Conservation (phyloP, 2,888 invertebrate species). For the Colletes collaris region DNA sequence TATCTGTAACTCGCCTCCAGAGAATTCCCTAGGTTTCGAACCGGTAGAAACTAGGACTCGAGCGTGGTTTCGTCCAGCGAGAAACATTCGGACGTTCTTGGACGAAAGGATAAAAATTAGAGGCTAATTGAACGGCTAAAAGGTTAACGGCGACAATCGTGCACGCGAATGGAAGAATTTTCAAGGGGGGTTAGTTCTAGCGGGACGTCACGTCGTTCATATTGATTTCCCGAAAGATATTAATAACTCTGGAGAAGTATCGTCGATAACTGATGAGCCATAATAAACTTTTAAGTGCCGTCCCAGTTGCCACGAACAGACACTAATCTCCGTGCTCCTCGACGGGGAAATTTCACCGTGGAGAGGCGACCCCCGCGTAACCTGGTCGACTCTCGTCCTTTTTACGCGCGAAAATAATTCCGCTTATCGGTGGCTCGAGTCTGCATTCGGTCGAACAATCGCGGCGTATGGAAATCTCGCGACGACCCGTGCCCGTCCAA, state of each 20-base stretch:
- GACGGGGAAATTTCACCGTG: neutral
- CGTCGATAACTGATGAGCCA: constrained; percentile 61
- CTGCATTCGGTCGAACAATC: neutral
- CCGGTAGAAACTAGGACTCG: no score
- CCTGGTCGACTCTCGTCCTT: neutral
- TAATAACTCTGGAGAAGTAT: constrained; percentile 57
- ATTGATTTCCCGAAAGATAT: constrained; percentile 59
- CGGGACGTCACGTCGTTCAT: constrained; percentile 50
- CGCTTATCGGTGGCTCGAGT: neutral
- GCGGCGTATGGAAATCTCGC: neutral
- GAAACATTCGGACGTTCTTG: no score
- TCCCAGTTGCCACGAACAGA: constrained; percentile 55
- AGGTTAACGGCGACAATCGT: constrained; percentile 41
- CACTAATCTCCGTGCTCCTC: constrained; percentile 41
- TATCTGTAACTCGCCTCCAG: neutral
- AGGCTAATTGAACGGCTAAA: neutral
- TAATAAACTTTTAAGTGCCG: constrained; percentile 61
- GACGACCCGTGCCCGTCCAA: neutral
- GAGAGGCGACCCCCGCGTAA: neutral
- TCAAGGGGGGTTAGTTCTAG: constrained; percentile 33
- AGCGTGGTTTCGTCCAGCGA: no score
- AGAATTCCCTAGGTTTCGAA: no score
- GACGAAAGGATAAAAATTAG: neutral
- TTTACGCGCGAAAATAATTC: neutral
- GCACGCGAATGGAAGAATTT: constrained; percentile 45